Base-by-base conservation (phyloP, 2,797 vertebrate genomes). In the Cichlasoma orientale region DNA sequence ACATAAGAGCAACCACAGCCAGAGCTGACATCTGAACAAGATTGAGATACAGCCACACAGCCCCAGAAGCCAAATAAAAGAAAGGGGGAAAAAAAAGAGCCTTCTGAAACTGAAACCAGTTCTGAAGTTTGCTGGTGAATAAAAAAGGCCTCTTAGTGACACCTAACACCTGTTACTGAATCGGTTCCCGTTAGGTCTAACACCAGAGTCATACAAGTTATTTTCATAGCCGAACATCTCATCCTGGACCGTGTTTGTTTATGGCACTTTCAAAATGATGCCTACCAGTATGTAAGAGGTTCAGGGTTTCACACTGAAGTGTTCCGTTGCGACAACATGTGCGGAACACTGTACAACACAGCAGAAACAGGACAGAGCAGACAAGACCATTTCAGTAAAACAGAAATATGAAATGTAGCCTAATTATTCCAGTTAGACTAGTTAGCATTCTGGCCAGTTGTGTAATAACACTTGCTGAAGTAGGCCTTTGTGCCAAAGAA, bases 141-240 rank as follows among this genome's bases (percentile, higher is more conserved):
- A 4, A 19, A 74, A 53, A 2, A 29, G 2, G 7, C 4, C n/a
- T 56, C 58, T 16, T 3, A 3, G 4, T 25, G 38, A 71, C 18
- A 84, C 33, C n/a, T 18, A 6, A 68, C 33, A 79, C 29, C 44
- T 25, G 56, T 31, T 12, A 41, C 0, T 69, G 21, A 75, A 54
- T 71, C 63, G 80, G 57, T 84, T 88, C 75, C 54, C 0, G 1
- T 82, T 58, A 47, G 18, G 2, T 54, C 23, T 55, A n/a, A 52
- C 27, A 18, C 33, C 18, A 31, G 29, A 77, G 5, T 7, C 6
- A 54, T 6, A 4, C 2, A n/a, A 36, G 29, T 8, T 75, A 52
- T 61, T 78, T 72, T 73, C 12, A 68, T 57, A 72, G 11, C 68
- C 44, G 79, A 86, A 86, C 68, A 33, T 7, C 44, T 16, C 5